Evolutionary conservation across 2,113 vertebrate genomes (phyloP).

Genomic region (Aegotheles bennettii): DNA sequence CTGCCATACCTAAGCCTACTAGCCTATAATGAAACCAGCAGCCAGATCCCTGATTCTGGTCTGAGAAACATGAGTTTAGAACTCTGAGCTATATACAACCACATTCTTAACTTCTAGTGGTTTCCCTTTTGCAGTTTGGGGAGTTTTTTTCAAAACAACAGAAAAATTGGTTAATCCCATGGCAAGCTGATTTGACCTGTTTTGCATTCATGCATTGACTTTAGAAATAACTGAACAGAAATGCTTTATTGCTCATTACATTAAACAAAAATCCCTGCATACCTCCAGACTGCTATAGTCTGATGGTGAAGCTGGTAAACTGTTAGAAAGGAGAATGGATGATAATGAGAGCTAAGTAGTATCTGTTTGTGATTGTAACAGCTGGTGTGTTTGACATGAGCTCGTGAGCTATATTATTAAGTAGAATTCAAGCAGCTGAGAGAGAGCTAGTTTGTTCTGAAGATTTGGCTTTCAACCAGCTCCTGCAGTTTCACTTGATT

Average conservation of each 20-base stretch:
- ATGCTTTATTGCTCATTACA: background rate
- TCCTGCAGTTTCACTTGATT: conserved; percentile 4
- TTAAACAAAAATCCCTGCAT: background rate
- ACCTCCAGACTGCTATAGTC: background rate
- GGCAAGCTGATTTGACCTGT: background rate
- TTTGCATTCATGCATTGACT: background rate
- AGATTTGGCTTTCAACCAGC: background rate
- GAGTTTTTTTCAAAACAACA: background rate
- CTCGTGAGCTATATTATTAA: background rate
- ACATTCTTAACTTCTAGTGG: background rate
- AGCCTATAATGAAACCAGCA: background rate
- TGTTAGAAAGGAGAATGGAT: background rate
- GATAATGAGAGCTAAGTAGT: conserved; percentile 9
- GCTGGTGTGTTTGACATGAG: conserved; percentile 2
- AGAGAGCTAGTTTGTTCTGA: conserved; percentile 5
- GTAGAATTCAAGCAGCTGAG: conserved; percentile 14
- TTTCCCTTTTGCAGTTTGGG: background rate
- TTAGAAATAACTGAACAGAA: background rate
- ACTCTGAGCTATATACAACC: background rate
- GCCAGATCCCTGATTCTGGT: background rate
- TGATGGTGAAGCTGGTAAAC: background rate
- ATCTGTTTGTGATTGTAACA: background rate
- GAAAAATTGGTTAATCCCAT: background rate
- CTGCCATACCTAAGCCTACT: background rate
- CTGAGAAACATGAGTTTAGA: background rate